Conservation (phyloP, 2,113 vertebrate genomes). For the human (Homo sapiens) region GRCh38 chr1:57797501-57798000, state of each 20-base stretch:
- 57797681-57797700: neutral
- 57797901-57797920: neutral
- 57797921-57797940: neutral
- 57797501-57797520: neutral
- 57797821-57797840: constrained; percentile 18
- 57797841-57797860: neutral
- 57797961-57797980: neutral
- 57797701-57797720: neutral
- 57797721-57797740: neutral
- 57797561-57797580: constrained; percentile 14
- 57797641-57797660: neutral
- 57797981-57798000: neutral
- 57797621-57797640: neutral
- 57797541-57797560: neutral
- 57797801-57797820: neutral
- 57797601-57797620: neutral
- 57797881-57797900: neutral
- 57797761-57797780: neutral
- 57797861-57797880: neutral
- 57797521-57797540: neutral
- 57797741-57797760: neutral
- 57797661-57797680: neutral
- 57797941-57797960: neutral
- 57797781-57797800: neutral
- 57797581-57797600: neutral